Evolutionary conservation across 2,888 invertebrate species (phyloP).

Genomic region (Acheta domesticus): DNA sequence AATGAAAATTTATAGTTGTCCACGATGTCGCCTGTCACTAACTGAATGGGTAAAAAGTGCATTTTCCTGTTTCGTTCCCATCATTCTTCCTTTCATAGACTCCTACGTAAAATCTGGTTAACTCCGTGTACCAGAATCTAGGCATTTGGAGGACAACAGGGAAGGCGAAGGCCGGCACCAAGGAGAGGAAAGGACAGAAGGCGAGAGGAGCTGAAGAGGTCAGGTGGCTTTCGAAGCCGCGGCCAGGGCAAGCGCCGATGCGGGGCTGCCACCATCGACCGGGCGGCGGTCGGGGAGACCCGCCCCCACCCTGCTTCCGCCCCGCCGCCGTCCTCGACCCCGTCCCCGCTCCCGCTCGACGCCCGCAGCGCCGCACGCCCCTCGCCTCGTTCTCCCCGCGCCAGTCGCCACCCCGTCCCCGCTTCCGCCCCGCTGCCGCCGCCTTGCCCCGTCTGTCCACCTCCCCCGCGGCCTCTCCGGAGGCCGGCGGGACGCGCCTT

Average conservation of each 20-base stretch:
- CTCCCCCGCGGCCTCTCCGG: too few species aligned
- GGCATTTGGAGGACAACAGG: too few species aligned
- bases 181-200: not conserved
- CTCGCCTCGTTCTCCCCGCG: not conserved
- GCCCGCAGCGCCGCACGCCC: not conserved
- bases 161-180: too few species aligned
- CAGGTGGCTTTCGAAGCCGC: not conserved
- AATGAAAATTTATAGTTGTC: too few species aligned
- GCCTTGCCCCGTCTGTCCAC: not conserved
- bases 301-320: not conserved
- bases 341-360: not conserved
- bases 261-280: conserved; percentile 18
- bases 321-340: not conserved
- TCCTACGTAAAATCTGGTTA: too few species aligned
- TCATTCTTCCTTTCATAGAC: too few species aligned
- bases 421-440: not conserved
- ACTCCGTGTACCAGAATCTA: too few species aligned
- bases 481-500: too few species aligned
- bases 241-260: conserved; percentile 6
- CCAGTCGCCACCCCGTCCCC: not conserved
- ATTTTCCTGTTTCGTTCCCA: too few species aligned
- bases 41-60: too few species aligned
- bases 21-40: too few species aligned
- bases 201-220: not conserved
- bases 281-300: not conserved